phyloP scores from a whole-genome alignment of 2,888 invertebrate genomes.

The Idaea biselata region DNA sequence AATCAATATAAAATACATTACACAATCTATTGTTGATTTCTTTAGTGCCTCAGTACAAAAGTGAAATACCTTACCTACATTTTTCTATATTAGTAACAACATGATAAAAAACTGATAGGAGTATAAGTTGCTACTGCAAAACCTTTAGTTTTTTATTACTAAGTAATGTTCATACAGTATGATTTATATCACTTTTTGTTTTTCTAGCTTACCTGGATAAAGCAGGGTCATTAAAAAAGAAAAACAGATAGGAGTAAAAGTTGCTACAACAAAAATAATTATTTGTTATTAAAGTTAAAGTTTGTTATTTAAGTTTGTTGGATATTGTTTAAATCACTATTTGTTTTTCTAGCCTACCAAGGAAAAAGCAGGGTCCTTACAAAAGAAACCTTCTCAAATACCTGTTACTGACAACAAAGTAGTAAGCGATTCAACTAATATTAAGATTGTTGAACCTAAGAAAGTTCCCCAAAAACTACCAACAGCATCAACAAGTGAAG shows the following conservation, averaged over 20 bases:
- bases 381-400: conserved; percentile 50
- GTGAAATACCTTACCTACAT: background rate
- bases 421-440: conserved; percentile 45
- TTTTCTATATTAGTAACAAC: conserved; percentile 1
- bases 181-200: background rate
- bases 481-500: conserved; percentile 32
- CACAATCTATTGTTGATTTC: background rate
- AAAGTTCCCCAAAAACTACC: conserved; percentile 41
- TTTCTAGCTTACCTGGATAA: conserved; percentile 61
- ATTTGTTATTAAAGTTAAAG: no score
- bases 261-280: no score
- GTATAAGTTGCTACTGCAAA: background rate
- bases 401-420: conserved; percentile 59
- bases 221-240: conserved; percentile 43
- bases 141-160: background rate
- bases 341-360: conserved; percentile 56
- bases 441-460: conserved; percentile 48
- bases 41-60: background rate
- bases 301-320: background rate
- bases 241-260: conserved; percentile 7
- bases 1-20: conserved; percentile 2
- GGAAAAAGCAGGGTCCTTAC: conserved; percentile 43
- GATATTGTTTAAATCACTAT: background rate
- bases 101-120: background rate
- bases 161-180: background rate